Evolutionary conservation across 2,113 vertebrate species (phyloP), one percentile per base, ranked within the genome.

Genomic region (Leucopternis melanops): DNA sequence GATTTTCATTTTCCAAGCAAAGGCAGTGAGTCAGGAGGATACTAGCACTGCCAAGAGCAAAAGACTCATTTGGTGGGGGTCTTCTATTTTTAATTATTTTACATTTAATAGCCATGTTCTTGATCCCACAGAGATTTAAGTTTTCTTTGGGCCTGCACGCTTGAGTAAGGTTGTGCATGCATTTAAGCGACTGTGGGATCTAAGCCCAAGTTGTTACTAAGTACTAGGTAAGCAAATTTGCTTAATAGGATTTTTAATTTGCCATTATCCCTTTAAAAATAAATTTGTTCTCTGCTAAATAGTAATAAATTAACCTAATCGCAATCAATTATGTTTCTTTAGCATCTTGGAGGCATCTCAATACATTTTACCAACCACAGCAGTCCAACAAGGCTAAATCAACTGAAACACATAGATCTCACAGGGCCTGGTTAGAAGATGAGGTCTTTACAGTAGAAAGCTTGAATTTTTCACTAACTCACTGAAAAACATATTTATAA

Each of bases 221-320:
- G 40, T 14, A 92, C 59, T 71, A 81, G 36, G 57, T 62, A 96
- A 90, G 84, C 54, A 92, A 92, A 92, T 96, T 92, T 94, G n/a
- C 94, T 88, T 94, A 74, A 90, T 4, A 95, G 66, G 81, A 86
- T 90, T 94, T 97, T 96, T 85, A 92, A 95, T 95, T 94, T 88
- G 49, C 70, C 45, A 72, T 86, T 87, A 80, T 74, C 42, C 81
- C 45, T 91, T 94, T 90, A 91, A 95, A 96, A 95, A 88, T 82
- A 11, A 85, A 85, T 92, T 94, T 95, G 54, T 91, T 79, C 83
- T 77, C 86, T 49, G 66, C 58, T 94, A 95, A 95, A 95, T 82
- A 82, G 81, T 66, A 91, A 94, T 85, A 94, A 94, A 94, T 91
- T 77, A 94, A 58, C 32, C 90, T 66, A 90, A 80, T 42, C 82